Base-by-base conservation (phyloP, 2,797 vertebrate genomes). In the Sebastes matsubarae region DNA sequence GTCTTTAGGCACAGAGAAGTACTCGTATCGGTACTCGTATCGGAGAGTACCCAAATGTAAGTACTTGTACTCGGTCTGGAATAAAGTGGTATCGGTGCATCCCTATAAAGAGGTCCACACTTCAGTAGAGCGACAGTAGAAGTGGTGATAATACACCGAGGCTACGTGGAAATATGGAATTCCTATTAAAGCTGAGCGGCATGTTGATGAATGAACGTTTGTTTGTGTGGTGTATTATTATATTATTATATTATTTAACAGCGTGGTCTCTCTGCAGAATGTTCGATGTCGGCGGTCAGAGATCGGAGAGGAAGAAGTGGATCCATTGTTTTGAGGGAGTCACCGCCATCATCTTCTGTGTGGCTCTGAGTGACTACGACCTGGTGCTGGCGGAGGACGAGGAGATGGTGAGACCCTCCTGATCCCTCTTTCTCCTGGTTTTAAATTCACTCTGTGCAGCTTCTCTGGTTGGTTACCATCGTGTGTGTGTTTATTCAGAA, bases 241-340 rank as follows among this genome's bases (percentile, higher is more conserved):
- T 32, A 32, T 32, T 9, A 32, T 32, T 57, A 5, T 59, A 14
- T 78, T 64, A 55, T 86, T 64, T 68, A 83, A 70, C 24, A 6
- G 3, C 87, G 67, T 84, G 38, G 42, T 77, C 55, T 63, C 27
- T 38, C 14, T 58, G 25, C 89, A 99, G 98, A 79, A 99, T 99
- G 99, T 99, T 99, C 95, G 99, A 99, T 83, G 99, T 99, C 22
- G 99, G 99, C 8, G 99, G 99, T 46, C 99, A 99, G 94, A 96
- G 99, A 86, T 99, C 99, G 8, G 99, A 99, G 93, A 96, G 99
- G 82, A 99, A 99, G 95, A 99, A 99, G 89, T 99, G 99, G 99
- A 99, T 99, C 92, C 99, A 99, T 86, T 99, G 99, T 94, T 99
- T 99, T n/a, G 99, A 99, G 94, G 98, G 98, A 22, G 99, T 99